These are phyloP conservation scores for Leptobrachium leishanense DNA, from an alignment of 2,113 vertebrate species.

Conservation along the genomic window DNA sequence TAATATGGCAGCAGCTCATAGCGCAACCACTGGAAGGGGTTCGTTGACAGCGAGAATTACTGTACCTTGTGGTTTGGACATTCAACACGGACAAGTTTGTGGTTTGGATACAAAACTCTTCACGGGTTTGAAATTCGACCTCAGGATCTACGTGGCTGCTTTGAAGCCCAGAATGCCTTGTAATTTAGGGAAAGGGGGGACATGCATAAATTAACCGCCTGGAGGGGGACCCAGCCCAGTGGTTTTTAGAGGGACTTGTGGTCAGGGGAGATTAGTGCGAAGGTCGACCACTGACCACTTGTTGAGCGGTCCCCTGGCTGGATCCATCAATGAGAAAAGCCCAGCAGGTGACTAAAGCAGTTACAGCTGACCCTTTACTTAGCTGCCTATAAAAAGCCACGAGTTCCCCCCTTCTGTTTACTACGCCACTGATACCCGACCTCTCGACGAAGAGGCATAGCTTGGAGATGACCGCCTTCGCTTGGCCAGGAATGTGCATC, in stretches of 20 bases:
- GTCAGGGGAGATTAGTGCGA: neutral
- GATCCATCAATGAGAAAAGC: constrained; percentile 14
- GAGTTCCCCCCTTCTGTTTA: constrained; percentile 1
- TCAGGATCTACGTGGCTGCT: neutral
- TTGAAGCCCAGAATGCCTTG: neutral
- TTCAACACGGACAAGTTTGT: neutral
- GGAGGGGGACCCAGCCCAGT: neutral
- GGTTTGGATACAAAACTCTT: neutral
- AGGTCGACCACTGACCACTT: neutral
- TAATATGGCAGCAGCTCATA: neutral
- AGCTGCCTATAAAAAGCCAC: neutral
- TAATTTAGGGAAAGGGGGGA: neutral
- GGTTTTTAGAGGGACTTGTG: too few species aligned
- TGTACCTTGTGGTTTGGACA: constrained; percentile 10
- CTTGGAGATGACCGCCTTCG: neutral
- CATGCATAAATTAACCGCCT: neutral
- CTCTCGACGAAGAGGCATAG: neutral
- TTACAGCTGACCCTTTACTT: neutral
- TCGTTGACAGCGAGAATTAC: neutral
- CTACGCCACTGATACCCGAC: neutral
- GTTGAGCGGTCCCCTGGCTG: neutral
- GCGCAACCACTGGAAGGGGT: neutral
- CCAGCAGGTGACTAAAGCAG: neutral
- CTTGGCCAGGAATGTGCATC: neutral
- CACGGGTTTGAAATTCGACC: neutral